Percentiles rank a stretch among this genome's conserved stretches.
Conservation (phyloP, 2,888 invertebrate genomes). For the Ichneumon xanthorius region DNA sequence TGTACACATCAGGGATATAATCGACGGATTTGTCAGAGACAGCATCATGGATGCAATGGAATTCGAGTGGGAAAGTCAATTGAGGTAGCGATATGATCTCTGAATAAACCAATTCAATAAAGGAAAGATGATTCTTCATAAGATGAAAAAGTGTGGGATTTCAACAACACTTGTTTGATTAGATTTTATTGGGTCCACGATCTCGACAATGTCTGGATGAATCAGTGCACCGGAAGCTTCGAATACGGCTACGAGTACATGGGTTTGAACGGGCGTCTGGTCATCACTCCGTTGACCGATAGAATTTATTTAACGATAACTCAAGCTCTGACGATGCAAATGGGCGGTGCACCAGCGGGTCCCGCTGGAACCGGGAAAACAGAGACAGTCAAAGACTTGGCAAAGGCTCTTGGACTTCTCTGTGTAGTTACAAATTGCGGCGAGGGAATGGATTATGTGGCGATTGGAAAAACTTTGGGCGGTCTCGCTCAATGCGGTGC, state of each 20-base stretch:
- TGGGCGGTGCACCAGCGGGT: constrained; percentile 96
- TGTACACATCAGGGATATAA: constrained; percentile 96
- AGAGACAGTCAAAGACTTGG: constrained; percentile 96
- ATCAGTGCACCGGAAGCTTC: constrained; percentile 94
- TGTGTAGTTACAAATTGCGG: constrained; percentile 97
- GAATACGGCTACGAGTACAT: constrained; percentile 98
- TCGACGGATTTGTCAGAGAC: constrained; percentile 92
- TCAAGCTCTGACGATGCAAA: constrained; percentile 95
- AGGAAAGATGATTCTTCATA: neutral
- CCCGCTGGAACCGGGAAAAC: constrained; percentile 95
- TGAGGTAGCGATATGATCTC: constrained; percentile 85
- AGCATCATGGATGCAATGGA: constrained; percentile 94
- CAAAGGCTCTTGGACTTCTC: constrained; percentile 93
- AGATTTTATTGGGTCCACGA: constrained; percentile 95
- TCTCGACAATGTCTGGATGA: constrained; percentile 92
- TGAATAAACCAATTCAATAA: neutral
- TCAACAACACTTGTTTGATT: neutral
- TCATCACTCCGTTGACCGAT: constrained; percentile 96
- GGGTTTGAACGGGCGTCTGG: constrained; percentile 96
- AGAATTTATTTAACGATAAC: constrained; percentile 97
- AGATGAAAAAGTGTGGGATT: too few relatives aligned
- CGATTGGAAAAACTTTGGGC: constrained; percentile 91
- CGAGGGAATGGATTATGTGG: constrained; percentile 96
- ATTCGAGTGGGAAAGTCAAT: constrained; percentile 97
- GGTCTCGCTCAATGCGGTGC: constrained; percentile 95